Evolutionary conservation across 1,140 invertebrate genomes (phyloP), one percentile per base, ranked within the genome.

Genomic region (Macrobrachium nipponense): DNA sequence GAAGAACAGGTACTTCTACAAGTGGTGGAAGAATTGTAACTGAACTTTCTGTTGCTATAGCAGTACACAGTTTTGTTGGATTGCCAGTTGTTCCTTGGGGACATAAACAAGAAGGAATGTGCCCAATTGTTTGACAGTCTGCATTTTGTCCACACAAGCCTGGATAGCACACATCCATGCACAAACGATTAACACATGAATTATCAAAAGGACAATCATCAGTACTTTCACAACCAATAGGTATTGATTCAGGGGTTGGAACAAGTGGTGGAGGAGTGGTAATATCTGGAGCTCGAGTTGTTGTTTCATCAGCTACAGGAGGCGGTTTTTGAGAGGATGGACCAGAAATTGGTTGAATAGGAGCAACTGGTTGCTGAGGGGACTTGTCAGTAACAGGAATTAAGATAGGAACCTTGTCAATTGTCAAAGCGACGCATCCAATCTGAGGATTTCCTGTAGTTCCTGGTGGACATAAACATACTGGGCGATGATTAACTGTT

Each of bases 401-500:
- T 64, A 51, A 36, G 15, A 58, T 43, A 58, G 79, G 36, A 23
- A 72, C 59, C n/a, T 14, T 43, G 62, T 76, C 70, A 20, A 81
- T 83, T 44, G 62, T 17, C 20, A 73, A 27, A 18, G 87, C 87
- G 36, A 20, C 60, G 43, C 88, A 88, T 44, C 72, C 70, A 27
- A 60, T 68, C 44, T 70, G 66, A 18, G 88, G 88, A 80, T 88
- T 51, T 77, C 88, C 88, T 43, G 60, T 87, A 27, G 80, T 82
- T 60, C 88, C 87, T 59, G 87, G 79, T 23, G 87, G 87, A 84
- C 87, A 88, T 17, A 75, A 1, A 76, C 88, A 89, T 51, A 86
- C 59, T 17, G 96, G 94, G 90, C 94, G 94, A 92, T 97, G 97
- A 90, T 95, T 92, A 75, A 96, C 93, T 60, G 96, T 94, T 89